phyloP scores from a whole-genome alignment of 2,888 invertebrate species.

The Ormyrus nitidulus region DNA sequence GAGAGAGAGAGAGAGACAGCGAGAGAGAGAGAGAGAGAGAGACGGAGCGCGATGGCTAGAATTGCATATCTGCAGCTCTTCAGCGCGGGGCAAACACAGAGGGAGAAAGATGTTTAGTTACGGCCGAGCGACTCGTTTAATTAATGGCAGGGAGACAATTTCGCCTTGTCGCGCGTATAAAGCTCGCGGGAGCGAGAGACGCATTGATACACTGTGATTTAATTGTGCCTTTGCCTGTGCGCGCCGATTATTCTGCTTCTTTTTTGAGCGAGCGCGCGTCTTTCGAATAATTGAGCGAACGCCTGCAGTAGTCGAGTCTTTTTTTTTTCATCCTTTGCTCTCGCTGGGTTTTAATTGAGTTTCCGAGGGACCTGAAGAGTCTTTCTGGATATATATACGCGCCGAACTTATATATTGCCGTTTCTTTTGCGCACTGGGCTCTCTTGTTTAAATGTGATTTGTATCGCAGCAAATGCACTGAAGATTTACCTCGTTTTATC shows the following conservation, averaged over 20 bases:
- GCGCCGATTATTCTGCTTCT: slow-evolving; percentile 6
- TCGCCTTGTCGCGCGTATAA: not conserved
- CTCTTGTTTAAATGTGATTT: too few relatives aligned
- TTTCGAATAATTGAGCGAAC: slow-evolving; percentile 4
- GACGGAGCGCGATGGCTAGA: not conserved
- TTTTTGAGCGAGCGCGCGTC: not conserved
- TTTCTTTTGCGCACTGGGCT: too few relatives aligned
- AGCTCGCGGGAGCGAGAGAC: not conserved
- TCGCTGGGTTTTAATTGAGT: too few relatives aligned
- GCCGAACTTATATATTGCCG: too few relatives aligned
- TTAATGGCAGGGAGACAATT: slow-evolving; percentile 53
- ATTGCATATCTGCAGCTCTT: too few relatives aligned
- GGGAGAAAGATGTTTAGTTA: slow-evolving; percentile 36
- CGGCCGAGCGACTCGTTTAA: slow-evolving; percentile 54
- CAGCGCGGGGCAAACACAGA: not conserved
- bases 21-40: not conserved
- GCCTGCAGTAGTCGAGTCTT: slow-evolving; percentile 3
- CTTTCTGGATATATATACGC: too few relatives aligned
- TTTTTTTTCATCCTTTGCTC: too few relatives aligned
- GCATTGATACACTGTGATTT: slow-evolving; percentile 26
- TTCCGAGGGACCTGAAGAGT: too few relatives aligned
- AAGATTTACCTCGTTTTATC: too few relatives aligned
- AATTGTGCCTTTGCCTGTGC: slow-evolving; percentile 3
- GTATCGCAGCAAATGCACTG: too few relatives aligned
- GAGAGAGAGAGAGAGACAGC: not conserved